phyloP scores from a whole-genome alignment of 2,888 invertebrate species.

The Candidula unifasciata region DNA sequence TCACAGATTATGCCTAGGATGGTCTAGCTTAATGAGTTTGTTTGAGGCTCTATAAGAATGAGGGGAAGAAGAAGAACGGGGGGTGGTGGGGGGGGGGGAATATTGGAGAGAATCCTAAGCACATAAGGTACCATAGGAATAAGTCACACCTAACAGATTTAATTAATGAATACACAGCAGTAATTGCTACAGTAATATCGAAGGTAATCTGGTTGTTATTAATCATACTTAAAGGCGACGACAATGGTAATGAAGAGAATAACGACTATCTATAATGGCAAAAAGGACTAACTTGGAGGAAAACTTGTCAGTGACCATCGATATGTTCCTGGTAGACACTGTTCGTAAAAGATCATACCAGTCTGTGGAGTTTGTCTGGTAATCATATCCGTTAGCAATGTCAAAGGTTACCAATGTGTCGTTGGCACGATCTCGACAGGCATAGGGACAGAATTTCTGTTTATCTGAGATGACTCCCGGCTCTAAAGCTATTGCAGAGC shows the following conservation, averaged over 20 bases:
- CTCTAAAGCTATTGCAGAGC: conserved; percentile 72
- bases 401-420: conserved; percentile 65
- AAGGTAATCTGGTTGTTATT: background rate
- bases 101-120: too few species aligned
- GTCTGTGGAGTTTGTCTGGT: conserved; percentile 65
- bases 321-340: conserved; percentile 59
- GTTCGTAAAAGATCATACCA: conserved; percentile 68
- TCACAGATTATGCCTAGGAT: too few species aligned
- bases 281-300: conserved; percentile 63
- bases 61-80: too few species aligned
- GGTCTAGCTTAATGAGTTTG: too few species aligned
- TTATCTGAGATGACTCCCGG: conserved; percentile 52
- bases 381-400: conserved; percentile 70
- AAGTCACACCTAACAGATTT: too few species aligned
- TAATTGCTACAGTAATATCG: background rate
- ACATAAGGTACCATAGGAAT: too few species aligned
- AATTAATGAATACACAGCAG: too few species aligned
- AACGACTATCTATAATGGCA: background rate
- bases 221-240: background rate
- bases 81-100: too few species aligned
- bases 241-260: background rate
- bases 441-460: conserved; percentile 68
- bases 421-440: conserved; percentile 62
- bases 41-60: too few species aligned
- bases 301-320: conserved; percentile 60